Evolutionary conservation across 1,140 invertebrate species (phyloP).

Genomic region (Antheraea mylitta): DNA sequence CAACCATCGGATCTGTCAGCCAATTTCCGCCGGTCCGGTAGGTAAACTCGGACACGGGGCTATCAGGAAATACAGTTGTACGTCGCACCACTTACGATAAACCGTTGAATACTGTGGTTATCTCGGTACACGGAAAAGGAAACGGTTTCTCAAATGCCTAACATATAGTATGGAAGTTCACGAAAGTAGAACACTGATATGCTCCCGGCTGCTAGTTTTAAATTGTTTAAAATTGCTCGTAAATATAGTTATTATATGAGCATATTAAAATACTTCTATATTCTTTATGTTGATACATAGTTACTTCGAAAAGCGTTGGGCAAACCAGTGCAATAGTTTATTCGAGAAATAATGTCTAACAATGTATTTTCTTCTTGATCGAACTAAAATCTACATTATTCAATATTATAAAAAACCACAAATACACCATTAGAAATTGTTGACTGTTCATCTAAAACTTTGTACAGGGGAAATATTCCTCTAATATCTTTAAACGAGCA

Average conservation of each 20-base stretch:
- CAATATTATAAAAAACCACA: too few species aligned
- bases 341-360: too few species aligned
- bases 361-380: too few species aligned
- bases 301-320: too few species aligned
- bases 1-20: conserved; percentile 11
- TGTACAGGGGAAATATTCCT: too few species aligned
- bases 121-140: not conserved
- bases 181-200: not conserved
- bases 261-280: too few species aligned
- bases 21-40: conserved; percentile 11
- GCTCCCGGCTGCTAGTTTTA: not conserved
- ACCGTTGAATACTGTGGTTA: not conserved
- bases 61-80: conserved; percentile 10
- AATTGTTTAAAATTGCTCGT: not conserved
- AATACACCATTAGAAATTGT: too few species aligned
- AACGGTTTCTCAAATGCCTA: not conserved
- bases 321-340: too few species aligned
- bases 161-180: not conserved
- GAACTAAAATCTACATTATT: too few species aligned
- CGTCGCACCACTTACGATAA: not conserved
- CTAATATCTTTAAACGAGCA: too few species aligned
- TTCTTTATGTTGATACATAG: too few species aligned
- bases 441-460: too few species aligned
- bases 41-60: not conserved
- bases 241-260: not conserved